These are phyloP conservation scores for Tragelaphus buxtoni DNA, from an alignment of 2,113 vertebrate genomes.

Conservation along the genomic window DNA sequence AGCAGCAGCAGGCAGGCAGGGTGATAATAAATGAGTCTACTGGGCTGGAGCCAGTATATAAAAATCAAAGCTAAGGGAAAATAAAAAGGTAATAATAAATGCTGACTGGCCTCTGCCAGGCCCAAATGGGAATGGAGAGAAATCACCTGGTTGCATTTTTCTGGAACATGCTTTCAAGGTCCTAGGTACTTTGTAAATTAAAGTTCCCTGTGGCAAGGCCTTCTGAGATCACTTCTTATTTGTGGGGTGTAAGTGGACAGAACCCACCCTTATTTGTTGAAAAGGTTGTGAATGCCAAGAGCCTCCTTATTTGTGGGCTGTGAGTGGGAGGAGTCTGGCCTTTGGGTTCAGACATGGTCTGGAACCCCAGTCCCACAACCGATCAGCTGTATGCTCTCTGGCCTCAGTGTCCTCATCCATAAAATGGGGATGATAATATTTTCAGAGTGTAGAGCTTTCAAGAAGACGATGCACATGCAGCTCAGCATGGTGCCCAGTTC, in stretches of 20 bases:
- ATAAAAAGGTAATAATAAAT: not conserved
- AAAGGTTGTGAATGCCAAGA: not conserved
- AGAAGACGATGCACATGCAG: rapidly evolving
- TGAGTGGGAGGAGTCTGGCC: not conserved
- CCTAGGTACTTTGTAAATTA: not conserved
- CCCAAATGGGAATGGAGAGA: not conserved
- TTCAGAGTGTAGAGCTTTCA: not conserved
- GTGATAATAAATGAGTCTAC: not conserved
- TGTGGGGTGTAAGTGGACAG: not conserved
- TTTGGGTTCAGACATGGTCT: not conserved
- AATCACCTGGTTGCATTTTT: not conserved
- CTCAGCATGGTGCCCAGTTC: not conserved
- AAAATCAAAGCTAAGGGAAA: not conserved
- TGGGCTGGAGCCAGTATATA: not conserved
- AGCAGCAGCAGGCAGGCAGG: too few relatives aligned
- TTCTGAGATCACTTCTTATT: not conserved
- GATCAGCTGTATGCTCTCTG: not conserved
- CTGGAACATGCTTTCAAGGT: not conserved
- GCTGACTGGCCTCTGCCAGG: not conserved
- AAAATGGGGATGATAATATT: not conserved
- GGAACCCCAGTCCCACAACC: not conserved
- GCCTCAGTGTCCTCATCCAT: not conserved
- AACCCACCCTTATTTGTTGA: not conserved
- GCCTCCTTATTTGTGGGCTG: not conserved
- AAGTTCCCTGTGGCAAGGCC: not conserved